Evolutionary conservation across 2,113 vertebrate genomes (phyloP), one percentile per base, ranked within the genome.

Genomic region (Brachyistius frenatus): DNA sequence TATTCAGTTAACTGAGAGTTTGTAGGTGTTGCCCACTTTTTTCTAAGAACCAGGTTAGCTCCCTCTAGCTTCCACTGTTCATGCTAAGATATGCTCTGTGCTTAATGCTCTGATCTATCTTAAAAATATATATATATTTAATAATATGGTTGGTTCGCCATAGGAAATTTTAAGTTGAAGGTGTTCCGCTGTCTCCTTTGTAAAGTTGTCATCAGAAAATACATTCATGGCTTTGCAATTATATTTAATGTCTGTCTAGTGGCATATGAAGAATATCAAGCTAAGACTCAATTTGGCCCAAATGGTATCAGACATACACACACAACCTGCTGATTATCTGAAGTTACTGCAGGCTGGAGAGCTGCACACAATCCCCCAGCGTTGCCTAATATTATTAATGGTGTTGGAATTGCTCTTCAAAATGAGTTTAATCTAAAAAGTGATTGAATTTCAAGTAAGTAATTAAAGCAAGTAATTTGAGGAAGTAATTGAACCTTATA

Each of bases 381-480:
- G 74, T 62, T 71, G 31, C 53, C 23, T 74, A 73, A 81, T 79
- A 47, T 64, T 72, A 80, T 83, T 87, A 79, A 85, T 73, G 46
- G 44, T 63, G 68, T 73, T 73, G 37, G 60, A 73, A 61, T 15
- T 78, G 66, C 7, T 23, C 47, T 10, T 82, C 63, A 66, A 75
- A 82, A 71, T 62, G 33, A 80, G 69, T 89, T 80, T 84, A 83
- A 88, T 86, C 69, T 76, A 80, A 81, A 85, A 81, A 73, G 65
- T 68, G 52, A 89, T 82, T 88, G 62, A 76, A 86, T 73, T 88
- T 86, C 74, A 75, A 81, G 60, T 72, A 81, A 80, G 76, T 85
- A 89, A 86, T 90, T 83, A 84, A 89, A 84, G 78, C 41, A 52
- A 85, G 83, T 86, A 78, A 90, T 92, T 89, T 86, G 75, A 84